Evolutionary conservation across 2,113 vertebrate genomes (phyloP).

Genomic region (Corapipo altera): DNA sequence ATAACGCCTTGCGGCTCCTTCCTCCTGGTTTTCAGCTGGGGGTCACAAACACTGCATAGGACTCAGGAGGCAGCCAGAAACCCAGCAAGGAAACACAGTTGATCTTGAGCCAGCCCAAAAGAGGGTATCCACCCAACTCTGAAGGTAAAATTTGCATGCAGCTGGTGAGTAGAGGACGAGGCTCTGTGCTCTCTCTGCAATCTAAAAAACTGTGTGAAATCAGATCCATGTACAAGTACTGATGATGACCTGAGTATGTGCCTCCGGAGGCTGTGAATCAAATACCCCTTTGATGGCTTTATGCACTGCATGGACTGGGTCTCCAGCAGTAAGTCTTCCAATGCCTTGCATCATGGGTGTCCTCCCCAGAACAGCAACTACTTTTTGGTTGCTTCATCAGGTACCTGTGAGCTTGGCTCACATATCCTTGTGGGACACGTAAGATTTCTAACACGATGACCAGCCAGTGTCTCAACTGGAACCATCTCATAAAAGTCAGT

Average conservation of each 20-base stretch:
- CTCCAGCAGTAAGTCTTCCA: background rate
- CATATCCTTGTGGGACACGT: background rate
- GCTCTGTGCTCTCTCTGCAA: background rate
- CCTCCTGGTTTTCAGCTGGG: background rate
- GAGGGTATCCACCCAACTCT: background rate
- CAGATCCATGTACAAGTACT: background rate
- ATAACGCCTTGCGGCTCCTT: background rate
- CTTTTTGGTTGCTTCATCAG: background rate
- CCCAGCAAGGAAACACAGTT: background rate
- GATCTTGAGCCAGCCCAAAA: background rate
- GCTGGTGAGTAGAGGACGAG: background rate
- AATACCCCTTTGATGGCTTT: background rate
- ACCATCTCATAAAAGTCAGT: background rate
- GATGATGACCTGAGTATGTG: background rate
- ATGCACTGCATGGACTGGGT: background rate
- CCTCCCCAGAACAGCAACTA: background rate
- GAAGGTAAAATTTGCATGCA: background rate
- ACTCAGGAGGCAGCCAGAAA: background rate
- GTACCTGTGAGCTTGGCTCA: background rate
- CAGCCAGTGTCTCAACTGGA: background rate
- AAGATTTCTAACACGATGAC: background rate
- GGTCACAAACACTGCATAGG: background rate
- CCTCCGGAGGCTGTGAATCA: background rate
- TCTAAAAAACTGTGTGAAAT: background rate
- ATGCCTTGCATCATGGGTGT: background rate